Base-by-base conservation (phyloP, 2,888 invertebrate species). In the Drosophila melanosoma region DNA sequence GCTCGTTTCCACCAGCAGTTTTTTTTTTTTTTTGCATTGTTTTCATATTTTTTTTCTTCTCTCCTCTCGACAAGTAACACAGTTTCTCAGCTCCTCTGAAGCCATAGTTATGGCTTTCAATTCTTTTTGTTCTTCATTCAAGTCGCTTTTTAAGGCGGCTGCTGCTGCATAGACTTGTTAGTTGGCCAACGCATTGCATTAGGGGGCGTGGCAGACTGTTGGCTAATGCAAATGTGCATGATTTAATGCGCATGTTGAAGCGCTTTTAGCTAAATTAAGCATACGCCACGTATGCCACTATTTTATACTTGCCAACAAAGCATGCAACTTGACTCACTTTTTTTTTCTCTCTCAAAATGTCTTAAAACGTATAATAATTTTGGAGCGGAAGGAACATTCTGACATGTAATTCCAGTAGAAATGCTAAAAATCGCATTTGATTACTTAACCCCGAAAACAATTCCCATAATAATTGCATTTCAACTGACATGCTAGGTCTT, bases 191-290 rank as follows among this genome's bases (percentile, higher is more conserved):
- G 52, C 56, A n/a, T 65, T 49, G 63, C 62, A 61, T 53, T 45
- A 35, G 32, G 67, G 54, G 36, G 67, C 56, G 59, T 35, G 51
- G 63, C 67, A 79, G 54, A 67, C 63, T 57, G 35, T 26, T 26
- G 59, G 73, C 70, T 62, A 61, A 82, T 84, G 85, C 77, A 68
- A 65, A 82, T 82, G 83, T 81, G 81, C 78, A 86, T 88, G 78
- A 86, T 81, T 69, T 83, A 83, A 69, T 66, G 57, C 45, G 38
- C 23, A 68, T 80, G 75, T 80, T 83, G 54, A 68, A 74, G 56
- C 52, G 74, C 89, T 86, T 90, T 84, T 88, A 86, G 89, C 73
- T 52, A 83, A 76, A 90, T 90, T 90, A 88, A 76, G 87, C 76
- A 90, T 78, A 83, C 81, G 86, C 67, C 89, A 57, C 66, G 66